Conservation (phyloP, 92 coral and sea anemone species). For the Palythoa grandis region DNA sequence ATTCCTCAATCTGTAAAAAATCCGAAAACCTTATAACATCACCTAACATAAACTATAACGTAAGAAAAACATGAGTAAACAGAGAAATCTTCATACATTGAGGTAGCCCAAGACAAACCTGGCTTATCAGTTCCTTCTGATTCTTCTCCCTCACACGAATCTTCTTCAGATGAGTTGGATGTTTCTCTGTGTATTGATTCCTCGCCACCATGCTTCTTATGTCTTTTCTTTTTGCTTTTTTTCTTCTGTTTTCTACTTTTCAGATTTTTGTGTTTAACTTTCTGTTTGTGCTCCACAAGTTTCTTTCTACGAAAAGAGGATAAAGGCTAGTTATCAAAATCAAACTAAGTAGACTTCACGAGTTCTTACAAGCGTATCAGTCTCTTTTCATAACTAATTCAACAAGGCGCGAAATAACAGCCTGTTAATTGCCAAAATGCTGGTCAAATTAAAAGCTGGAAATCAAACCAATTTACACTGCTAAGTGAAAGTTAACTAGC, state of each 20-base stretch:
- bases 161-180: constrained; percentile 15
- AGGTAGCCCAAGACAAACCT: not conserved
- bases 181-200: not conserved
- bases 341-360: not conserved
- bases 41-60: no score
- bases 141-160: not conserved
- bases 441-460: no score
- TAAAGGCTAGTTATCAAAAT: not conserved
- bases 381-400: not conserved
- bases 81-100: not conserved
- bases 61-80: no score
- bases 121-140: no score
- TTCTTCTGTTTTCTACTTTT: not conserved
- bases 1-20: no score
- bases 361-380: not conserved
- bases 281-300: constrained; percentile 9
- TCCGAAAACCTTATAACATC: no score
- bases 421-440: no score
- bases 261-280: not conserved
- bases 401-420: not conserved
- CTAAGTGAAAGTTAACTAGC: no score
- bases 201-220: not conserved
- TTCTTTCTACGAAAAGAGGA: not conserved
- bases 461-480: no score
- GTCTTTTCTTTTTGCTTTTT: not conserved